Conservation (phyloP, 2,797 vertebrate species). For the Sarcophilus harrisii region DNA sequence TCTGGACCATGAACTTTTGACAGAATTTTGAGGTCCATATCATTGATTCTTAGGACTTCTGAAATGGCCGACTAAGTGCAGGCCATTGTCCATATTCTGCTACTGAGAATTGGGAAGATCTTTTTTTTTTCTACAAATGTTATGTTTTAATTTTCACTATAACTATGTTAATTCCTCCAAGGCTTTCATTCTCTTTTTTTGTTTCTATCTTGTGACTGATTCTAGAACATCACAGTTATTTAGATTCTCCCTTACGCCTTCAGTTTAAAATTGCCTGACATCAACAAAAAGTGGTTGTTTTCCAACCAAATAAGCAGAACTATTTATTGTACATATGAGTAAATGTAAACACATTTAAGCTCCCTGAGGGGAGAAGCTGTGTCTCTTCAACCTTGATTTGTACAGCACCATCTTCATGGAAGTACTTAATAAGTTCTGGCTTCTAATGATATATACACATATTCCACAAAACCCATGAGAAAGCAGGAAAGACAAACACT, state of each 20-base stretch:
- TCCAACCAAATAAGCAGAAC: background rate
- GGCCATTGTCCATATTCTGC: background rate
- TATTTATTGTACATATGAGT: rapidly evolving
- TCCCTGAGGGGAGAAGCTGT: background rate
- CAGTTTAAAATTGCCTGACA: background rate
- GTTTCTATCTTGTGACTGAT: background rate
- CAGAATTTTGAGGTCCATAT: background rate
- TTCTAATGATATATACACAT: background rate
- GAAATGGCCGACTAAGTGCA: background rate
- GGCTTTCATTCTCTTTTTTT: background rate
- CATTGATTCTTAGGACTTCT: background rate
- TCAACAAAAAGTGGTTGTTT: background rate
- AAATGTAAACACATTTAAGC: background rate
- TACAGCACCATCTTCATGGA: background rate
- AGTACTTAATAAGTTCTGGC: background rate
- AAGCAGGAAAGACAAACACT: background rate
- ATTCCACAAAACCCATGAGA: background rate
- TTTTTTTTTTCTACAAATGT: background rate
- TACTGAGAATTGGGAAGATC: background rate
- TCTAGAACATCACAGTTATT: background rate
- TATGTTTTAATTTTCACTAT: background rate
- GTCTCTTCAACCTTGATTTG: background rate
- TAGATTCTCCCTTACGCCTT: background rate
- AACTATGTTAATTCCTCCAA: background rate
- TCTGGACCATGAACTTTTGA: background rate